phyloP scores from a whole-genome alignment of 2,888 invertebrate genomes.

The Drosophila mulleri region DNA sequence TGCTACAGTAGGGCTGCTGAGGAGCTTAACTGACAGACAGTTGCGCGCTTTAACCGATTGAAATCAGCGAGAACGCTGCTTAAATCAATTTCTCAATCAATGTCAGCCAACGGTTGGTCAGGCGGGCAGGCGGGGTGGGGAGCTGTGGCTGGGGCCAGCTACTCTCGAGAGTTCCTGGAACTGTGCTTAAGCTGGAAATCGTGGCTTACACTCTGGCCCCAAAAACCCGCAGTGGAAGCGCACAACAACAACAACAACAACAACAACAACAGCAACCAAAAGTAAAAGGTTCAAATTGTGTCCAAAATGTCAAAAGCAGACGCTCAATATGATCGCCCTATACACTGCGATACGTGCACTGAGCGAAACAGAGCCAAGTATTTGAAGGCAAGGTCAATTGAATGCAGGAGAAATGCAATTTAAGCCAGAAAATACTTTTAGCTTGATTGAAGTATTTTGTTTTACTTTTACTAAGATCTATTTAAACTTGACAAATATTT shows the following conservation, averaged over 20 bases:
- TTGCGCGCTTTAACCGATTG: constrained; percentile 50
- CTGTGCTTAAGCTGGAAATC: constrained; percentile 65
- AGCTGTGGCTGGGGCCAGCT: constrained; percentile 15
- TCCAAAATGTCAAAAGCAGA: constrained; percentile 81
- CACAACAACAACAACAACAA: neutral
- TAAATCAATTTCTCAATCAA: constrained; percentile 82
- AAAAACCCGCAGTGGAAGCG: constrained; percentile 19
- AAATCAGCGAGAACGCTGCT: constrained; percentile 70
- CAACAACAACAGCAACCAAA: constrained; percentile 34
- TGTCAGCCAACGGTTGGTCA: constrained; percentile 53
- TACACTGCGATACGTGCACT: constrained; percentile 5
- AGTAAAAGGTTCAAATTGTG: constrained; percentile 81
- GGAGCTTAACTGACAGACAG: constrained; percentile 23
- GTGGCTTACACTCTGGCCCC: constrained; percentile 53
- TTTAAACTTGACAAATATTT: neutral
- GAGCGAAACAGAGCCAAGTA: neutral
- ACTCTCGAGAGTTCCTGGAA: constrained; percentile 59
- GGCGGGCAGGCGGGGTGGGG: neutral
- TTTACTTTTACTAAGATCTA: neutral
- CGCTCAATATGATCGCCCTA: constrained; percentile 73
- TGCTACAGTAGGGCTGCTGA: neutral
- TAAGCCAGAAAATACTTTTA: neutral
- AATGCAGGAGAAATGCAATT: too few relatives aligned
- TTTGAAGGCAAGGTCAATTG: neutral
- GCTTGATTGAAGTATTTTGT: neutral